These are phyloP conservation scores for Morpho achilles DNA, from an alignment of 2,888 invertebrate genomes.

Conservation along the genomic window DNA sequence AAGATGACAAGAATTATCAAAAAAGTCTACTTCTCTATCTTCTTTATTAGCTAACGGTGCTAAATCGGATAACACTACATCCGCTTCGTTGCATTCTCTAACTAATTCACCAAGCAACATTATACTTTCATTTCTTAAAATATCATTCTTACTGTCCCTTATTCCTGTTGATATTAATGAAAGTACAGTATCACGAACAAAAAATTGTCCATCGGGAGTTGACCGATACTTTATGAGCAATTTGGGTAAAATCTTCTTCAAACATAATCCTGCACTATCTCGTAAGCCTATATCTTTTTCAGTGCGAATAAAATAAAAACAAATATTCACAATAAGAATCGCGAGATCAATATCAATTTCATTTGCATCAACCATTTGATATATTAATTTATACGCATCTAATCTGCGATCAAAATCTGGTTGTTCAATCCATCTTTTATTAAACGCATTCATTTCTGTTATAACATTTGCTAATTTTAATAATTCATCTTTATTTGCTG, in stretches of 20 bases:
- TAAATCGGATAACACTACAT: slow-evolving; percentile 86
- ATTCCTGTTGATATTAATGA: slow-evolving; percentile 86
- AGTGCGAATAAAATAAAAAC: slow-evolving; percentile 86
- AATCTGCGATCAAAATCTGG: slow-evolving; percentile 93
- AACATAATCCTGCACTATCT: slow-evolving; percentile 86
- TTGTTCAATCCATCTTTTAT: slow-evolving; percentile 94
- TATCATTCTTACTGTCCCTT: slow-evolving; percentile 83
- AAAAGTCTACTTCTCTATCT: slow-evolving; percentile 95
- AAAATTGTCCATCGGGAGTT: slow-evolving; percentile 80
- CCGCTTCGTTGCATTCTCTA: slow-evolving; percentile 83
- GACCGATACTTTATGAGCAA: slow-evolving; percentile 78
- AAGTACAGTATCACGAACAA: slow-evolving; percentile 87
- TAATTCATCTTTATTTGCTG: slow-evolving; percentile 57
- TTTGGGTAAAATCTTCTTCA: slow-evolving; percentile 84
- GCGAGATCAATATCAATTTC: slow-evolving; percentile 82
- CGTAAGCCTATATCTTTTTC: slow-evolving; percentile 91
- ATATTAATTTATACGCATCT: slow-evolving; percentile 86
- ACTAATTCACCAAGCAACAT: slow-evolving; percentile 87
- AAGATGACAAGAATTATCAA: slow-evolving; percentile 93
- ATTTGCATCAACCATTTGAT: slow-evolving; percentile 66
- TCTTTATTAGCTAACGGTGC: slow-evolving; percentile 82
- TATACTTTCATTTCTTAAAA: slow-evolving; percentile 88
- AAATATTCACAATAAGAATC: slow-evolving; percentile 88
- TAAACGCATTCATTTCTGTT: slow-evolving; percentile 90
- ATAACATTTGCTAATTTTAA: slow-evolving; percentile 77